These are phyloP conservation scores for Cydia strobilella DNA, from an alignment of 1,140 invertebrate genomes.

Conservation along the genomic window DNA sequence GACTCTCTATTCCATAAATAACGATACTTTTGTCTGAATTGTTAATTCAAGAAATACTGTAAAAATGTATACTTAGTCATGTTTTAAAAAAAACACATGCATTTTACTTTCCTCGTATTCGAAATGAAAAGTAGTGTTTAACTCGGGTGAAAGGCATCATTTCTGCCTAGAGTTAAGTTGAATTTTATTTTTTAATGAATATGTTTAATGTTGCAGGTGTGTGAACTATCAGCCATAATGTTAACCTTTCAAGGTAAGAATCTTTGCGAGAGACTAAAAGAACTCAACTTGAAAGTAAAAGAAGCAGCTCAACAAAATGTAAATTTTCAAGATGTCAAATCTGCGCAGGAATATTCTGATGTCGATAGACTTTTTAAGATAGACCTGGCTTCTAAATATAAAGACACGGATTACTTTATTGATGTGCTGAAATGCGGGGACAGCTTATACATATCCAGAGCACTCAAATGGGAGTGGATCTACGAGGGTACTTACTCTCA, in stretches of 20 bases:
- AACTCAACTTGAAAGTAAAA: conserved; percentile 31
- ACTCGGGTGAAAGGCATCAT: too few species aligned
- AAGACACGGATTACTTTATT: conserved; percentile 33
- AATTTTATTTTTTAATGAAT: too few species aligned
- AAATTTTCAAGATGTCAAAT: conserved; percentile 26
- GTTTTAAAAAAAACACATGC: too few species aligned
- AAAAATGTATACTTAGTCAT: too few species aligned
- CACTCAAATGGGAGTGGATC: conserved; percentile 36
- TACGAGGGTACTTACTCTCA: conserved; percentile 32
- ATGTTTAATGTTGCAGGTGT: not conserved
- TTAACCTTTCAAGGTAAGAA: conserved; percentile 21
- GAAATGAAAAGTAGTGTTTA: too few species aligned
- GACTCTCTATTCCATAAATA: too few species aligned
- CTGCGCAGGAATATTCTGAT: conserved; percentile 24
- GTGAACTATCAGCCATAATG: conserved; percentile 15
- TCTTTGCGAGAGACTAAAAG: conserved; percentile 30
- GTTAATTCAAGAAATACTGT: too few species aligned
- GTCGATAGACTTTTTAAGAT: conserved; percentile 36
- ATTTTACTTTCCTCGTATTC: too few species aligned
- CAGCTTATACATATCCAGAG: conserved; percentile 34
- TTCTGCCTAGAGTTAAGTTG: too few species aligned
- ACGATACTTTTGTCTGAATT: too few species aligned
- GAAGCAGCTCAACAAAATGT: conserved; percentile 12
- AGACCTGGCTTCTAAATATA: conserved; percentile 33
- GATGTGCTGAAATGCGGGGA: conserved; percentile 36